Evolutionary conservation across 2,113 vertebrate genomes (phyloP).

Genomic region (Apteryx owenii): DNA sequence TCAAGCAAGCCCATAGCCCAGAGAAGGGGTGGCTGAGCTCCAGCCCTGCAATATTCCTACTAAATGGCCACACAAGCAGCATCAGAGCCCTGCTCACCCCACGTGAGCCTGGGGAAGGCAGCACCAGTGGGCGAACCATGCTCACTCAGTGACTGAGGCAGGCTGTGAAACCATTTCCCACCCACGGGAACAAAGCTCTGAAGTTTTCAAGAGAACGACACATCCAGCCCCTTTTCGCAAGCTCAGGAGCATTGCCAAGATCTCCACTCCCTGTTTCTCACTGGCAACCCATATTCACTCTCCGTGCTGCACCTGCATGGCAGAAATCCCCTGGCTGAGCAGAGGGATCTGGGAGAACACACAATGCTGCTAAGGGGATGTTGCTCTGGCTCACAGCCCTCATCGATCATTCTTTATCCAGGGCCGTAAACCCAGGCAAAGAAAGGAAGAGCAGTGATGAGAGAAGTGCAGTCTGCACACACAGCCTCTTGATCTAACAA

Average conservation of each 20-base stretch:
- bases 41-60: neutral
- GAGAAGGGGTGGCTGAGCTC: neutral
- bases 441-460: neutral
- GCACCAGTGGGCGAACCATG: neutral
- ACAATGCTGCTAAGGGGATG: neutral
- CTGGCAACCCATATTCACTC: neutral
- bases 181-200: constrained; percentile 52
- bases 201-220: constrained; percentile 55
- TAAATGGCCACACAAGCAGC: neutral
- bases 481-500: neutral
- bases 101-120: neutral
- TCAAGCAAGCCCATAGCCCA: neutral
- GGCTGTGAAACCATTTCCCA: neutral
- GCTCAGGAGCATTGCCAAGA: constrained; percentile 24
- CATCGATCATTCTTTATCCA: neutral
- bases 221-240: neutral
- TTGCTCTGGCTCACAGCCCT: neutral
- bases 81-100: neutral
- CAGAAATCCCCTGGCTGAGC: neutral
- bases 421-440: neutral
- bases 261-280: neutral
- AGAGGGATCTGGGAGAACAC: neutral
- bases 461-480: neutral
- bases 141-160: neutral
- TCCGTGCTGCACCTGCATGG: neutral